Base-by-base conservation (phyloP, 2,888 invertebrate species). In the Agrochola macilenta region DNA sequence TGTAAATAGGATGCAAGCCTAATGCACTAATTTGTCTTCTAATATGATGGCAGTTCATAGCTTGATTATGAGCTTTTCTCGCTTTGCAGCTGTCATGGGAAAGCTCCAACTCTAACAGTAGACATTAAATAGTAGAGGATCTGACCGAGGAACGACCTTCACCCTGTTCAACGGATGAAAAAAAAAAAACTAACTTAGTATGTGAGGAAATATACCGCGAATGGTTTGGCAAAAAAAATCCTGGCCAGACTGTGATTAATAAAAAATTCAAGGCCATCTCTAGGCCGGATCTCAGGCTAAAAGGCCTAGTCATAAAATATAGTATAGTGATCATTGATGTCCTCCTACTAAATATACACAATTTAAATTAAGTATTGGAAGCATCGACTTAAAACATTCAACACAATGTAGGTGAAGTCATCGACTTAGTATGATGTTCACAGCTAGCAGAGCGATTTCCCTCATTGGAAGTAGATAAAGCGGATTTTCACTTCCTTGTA, bases 401-500 rank as follows among this genome's bases (percentile, higher is more conserved):
- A 20, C 8, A 23, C 39, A 54, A 46, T n/a, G 4, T 1, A 65
- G 1, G 7, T 54, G 79, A 52, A 65, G n/a, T n/a, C n/a, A n/a
- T n/a, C n/a, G n/a, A n/a, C n/a, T n/a, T n/a, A n/a, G 20, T 39
- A 69, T 57, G 39, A 58, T 3, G 35, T 35, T 69, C 39, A 43
- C 11, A 64, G 23, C 12, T 39, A 23, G 20, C 23, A 52, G 30
- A 43, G 70, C 70, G 78, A 85, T 83, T 83, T 83, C 85, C n/a
- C 78, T 69, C 5, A 49, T 23, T 64, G 14, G 8, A 70, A 69
- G 54, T 70, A 54, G 17, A 58, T 43, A 46, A 26, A 60, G 49
- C 69, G 78, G 71, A 82, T 71, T 78, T 61, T 64, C 35, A 52
- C 68, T 85, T 85, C 73, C 77, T 70, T 8, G n/a, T n/a, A n/a